Evolutionary conservation across 2,797 vertebrate genomes (phyloP), one percentile per base, ranked within the genome.

Genomic region (Tolypeutes matacus): DNA sequence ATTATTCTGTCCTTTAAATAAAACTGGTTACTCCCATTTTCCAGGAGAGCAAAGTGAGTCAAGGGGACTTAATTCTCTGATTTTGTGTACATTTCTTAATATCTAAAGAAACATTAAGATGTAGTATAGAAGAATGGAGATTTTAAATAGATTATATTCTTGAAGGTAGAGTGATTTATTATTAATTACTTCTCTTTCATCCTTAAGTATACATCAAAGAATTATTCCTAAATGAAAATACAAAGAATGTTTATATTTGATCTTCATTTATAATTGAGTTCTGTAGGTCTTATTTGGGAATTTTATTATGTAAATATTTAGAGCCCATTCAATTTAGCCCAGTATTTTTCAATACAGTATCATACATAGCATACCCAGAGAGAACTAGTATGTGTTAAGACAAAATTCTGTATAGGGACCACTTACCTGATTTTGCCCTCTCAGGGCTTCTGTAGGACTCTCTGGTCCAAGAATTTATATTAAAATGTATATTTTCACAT

Each of bases 181-280:
- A 88, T 91, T 27, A 69, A 91, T 53, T 90, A 42, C 18, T 92
- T 91, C 95, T n/a, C 12, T 29, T 69, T 93, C 92, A 78, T 25
- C 21, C 51, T 88, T 70, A 91, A 75, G 34, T 34, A 83, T 51
- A 85, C 11, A 60, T 62, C 0, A 53, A 92, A 78, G 46, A 77
- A 92, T 73, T 58, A 94, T 1, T n/a, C 23, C 31, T 65, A 3
- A 14, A 53, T 15, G 84, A 83, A 83, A 81, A 80, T 20, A 42
- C 12, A 69, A 80, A 69, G 58, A 86, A 92, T 73, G 13, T 89
- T 96, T 92, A 49, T 56, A 92, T 94, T 89, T 83, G 64, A 89
- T 86, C 13, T 94, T 75, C 46, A 53, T 62, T 91, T 77, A 56
- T 62, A 93, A 86, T 91, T 73, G 76, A 81, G 39, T 78, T 95